phyloP scores from a whole-genome alignment of 2,888 invertebrate genomes.

The Andrena minutula region DNA sequence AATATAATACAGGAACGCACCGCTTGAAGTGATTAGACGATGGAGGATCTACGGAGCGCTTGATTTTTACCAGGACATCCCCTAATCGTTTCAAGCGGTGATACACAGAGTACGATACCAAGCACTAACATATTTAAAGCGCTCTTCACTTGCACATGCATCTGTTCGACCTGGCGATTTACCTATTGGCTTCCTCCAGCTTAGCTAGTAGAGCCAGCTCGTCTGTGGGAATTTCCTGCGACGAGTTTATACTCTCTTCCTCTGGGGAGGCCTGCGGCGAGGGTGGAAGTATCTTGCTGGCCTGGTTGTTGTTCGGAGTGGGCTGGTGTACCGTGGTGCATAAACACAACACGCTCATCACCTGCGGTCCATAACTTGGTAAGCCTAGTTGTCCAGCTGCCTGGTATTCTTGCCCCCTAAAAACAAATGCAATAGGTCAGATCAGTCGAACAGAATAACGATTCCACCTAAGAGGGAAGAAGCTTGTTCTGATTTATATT shows the following conservation, averaged over 20 bases:
- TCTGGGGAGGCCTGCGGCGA: constrained; percentile 57
- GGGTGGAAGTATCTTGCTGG: constrained; percentile 67
- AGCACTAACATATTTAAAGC: constrained; percentile 36
- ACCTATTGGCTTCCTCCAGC: constrained; percentile 97
- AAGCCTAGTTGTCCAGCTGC: constrained; percentile 67
- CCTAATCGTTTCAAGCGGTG: constrained; percentile 11
- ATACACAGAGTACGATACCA: background rate
- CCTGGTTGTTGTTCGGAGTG: constrained; percentile 58
- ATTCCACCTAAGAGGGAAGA: no score
- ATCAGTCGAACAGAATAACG: background rate
- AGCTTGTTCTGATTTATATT: no score
- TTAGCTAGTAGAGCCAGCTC: constrained; percentile 96
- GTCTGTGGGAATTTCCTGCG: constrained; percentile 86
- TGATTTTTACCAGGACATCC: background rate
- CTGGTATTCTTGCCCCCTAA: constrained; percentile 57
- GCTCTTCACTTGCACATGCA: constrained; percentile 33
- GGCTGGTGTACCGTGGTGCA: constrained; percentile 68
- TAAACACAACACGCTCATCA: constrained; percentile 80
- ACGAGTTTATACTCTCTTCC: constrained; percentile 67
- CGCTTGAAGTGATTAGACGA: background rate
- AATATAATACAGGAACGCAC: constrained; percentile 1
- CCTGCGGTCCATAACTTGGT: constrained; percentile 79
- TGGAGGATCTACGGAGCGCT: background rate
- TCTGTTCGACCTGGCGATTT: constrained; percentile 56
- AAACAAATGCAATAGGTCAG: background rate